A percentile compares a stretch with the other conserved stretches of the same genome.
Conservation (phyloP, 2,797 vertebrate genomes). For the Todus mexicanus region DNA sequence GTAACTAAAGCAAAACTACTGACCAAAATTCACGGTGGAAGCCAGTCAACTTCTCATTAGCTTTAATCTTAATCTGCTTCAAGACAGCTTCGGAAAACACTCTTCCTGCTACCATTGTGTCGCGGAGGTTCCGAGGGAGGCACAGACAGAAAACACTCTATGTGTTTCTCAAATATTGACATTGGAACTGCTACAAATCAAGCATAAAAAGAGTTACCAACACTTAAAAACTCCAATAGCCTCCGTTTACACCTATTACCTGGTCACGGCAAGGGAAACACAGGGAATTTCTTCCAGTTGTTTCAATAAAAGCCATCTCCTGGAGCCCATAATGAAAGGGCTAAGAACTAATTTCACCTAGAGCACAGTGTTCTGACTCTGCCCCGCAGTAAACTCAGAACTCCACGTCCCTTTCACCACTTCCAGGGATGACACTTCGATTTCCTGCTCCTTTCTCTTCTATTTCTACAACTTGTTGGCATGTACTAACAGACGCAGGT, state of each 20-base stretch:
- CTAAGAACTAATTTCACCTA: not conserved
- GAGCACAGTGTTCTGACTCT: not conserved
- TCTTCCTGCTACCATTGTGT: conserved; percentile 63
- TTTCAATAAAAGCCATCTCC: not conserved
- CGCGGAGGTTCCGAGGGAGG: conserved; percentile 69
- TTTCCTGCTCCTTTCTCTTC: not conserved
- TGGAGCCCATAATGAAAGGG: rapidly evolving
- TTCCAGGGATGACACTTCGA: not conserved
- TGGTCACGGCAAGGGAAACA: not conserved
- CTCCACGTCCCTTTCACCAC: not conserved
- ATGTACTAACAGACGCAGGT: not conserved
- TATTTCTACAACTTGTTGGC: not conserved
- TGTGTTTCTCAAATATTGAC: rapidly evolving
- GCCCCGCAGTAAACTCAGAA: not conserved
- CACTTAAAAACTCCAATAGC: not conserved
- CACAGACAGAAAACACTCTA: not conserved
- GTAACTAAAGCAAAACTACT: not conserved
- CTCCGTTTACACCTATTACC: not conserved
- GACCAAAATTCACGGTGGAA: not conserved
- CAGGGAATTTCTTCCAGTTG: not conserved
- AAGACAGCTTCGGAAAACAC: conserved; percentile 80
- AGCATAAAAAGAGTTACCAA: not conserved
- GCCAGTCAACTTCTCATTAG: not conserved
- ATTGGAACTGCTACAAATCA: not conserved
- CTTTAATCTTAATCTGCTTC: conserved; percentile 64